A percentile compares a stretch with the other conserved stretches of the same genome.
These are phyloP conservation scores for Abrostola triplasia DNA, from an alignment of 2,888 invertebrate genomes.

Conservation along the genomic window DNA sequence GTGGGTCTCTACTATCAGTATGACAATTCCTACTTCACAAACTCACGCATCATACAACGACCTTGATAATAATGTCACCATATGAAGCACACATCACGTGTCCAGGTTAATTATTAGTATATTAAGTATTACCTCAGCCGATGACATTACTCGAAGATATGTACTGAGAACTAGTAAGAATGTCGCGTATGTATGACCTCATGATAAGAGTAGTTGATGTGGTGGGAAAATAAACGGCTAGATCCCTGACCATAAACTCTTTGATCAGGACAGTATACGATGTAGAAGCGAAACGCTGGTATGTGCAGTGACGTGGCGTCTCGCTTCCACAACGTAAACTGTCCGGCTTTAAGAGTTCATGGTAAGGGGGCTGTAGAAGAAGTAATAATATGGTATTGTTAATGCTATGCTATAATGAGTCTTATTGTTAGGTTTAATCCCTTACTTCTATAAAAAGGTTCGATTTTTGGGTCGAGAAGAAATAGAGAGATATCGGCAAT, in stretches of 20 bases:
- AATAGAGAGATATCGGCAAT: no score
- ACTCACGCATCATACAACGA: neutral
- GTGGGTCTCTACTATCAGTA: neutral
- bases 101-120: conserved; percentile 22
- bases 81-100: conserved; percentile 38
- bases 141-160: conserved; percentile 53
- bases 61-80: conserved; percentile 18
- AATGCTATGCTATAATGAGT: conserved; percentile 2
- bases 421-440: neutral
- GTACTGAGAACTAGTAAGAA: conserved; percentile 57
- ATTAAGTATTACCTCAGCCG: conserved; percentile 34
- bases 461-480: no score
- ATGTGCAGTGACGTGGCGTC: no score
- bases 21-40: neutral
- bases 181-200: conserved; percentile 50
- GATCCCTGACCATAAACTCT: no score
- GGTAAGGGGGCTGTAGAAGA: no score
- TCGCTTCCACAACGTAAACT: no score
- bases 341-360: no score
- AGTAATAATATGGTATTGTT: conserved; percentile 7
- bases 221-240: conserved; percentile 37
- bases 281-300: no score
- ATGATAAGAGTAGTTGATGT: conserved; percentile 36
- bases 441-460: no score
- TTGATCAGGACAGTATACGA: no score